These are phyloP conservation scores for Synanthedon vespiformis DNA, from an alignment of 2,888 invertebrate species.

Conservation along the genomic window DNA sequence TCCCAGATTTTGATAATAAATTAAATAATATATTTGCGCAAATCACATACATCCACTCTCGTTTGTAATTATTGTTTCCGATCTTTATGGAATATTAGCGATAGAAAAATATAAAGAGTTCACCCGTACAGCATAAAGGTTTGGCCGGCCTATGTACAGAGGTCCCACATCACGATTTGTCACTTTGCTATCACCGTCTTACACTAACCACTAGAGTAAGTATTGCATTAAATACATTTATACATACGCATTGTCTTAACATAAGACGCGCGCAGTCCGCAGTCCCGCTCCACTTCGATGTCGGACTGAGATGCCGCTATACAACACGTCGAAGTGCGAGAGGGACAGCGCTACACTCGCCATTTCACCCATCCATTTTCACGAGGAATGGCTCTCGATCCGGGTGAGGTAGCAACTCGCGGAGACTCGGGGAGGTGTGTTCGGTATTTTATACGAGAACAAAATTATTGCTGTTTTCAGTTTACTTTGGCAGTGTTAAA, in stretches of 20 bases:
- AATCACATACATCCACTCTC: constrained; percentile 24
- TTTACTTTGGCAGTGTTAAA: constrained; percentile 10
- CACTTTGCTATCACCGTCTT: constrained; percentile 47
- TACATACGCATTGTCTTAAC: constrained; percentile 33
- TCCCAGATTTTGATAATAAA: constrained; percentile 39
- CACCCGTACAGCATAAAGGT: constrained; percentile 10
- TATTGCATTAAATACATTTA: constrained; percentile 38
- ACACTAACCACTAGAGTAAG: constrained; percentile 17
- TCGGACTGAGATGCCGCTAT: constrained; percentile 9
- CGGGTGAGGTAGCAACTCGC: constrained; percentile 11
- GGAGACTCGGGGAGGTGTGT: constrained; percentile 1
- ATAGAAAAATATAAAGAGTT: constrained; percentile 42
- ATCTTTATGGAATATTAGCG: constrained; percentile 41
- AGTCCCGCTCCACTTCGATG: constrained; percentile 1
- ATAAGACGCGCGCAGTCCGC: constrained; percentile 25
- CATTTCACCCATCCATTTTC: background rate
- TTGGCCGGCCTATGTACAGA: constrained; percentile 21
- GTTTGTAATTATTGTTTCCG: constrained; percentile 37
- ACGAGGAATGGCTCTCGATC: constrained; percentile 7
- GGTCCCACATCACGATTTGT: constrained; percentile 23
- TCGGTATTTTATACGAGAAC: background rate
- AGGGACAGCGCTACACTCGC: too few relatives aligned
- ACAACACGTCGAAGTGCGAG: constrained; percentile 3
- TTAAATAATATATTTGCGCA: constrained; percentile 27
- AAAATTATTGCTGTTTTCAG: constrained; percentile 18